Conservation (phyloP, 2,888 invertebrate species). For the Saturnia pavonia region DNA sequence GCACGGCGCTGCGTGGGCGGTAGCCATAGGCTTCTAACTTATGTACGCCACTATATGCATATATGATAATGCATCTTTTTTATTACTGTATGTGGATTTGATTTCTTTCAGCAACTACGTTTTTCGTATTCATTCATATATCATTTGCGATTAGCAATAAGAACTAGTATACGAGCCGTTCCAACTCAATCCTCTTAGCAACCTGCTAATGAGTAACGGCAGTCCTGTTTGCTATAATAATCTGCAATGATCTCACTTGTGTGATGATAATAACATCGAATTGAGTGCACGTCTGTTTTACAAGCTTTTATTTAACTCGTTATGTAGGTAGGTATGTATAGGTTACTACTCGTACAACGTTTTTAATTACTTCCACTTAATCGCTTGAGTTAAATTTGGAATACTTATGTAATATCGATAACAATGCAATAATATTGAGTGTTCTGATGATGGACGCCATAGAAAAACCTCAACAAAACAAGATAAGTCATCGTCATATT, state of each 20-base stretch:
- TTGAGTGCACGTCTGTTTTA: too few species aligned
- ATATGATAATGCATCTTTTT: conserved; percentile 9
- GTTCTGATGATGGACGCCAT: too few species aligned
- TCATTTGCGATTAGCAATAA: neutral
- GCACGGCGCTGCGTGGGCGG: neutral
- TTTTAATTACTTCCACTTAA: too few species aligned
- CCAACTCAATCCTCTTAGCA: neutral
- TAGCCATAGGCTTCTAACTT: neutral
- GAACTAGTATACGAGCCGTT: neutral
- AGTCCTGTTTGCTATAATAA: neutral
- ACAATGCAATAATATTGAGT: too few species aligned
- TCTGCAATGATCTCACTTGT: neutral
- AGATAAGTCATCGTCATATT: too few species aligned
- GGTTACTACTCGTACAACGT: too few species aligned
- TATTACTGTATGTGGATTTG: neutral
- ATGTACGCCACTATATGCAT: neutral
- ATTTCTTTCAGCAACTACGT: neutral
- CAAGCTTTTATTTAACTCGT: too few species aligned
- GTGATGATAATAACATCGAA: too few species aligned
- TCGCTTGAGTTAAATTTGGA: too few species aligned
- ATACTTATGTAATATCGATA: too few species aligned
- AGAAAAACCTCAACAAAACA: too few species aligned
- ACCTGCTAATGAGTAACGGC: neutral
- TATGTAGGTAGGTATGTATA: too few species aligned
- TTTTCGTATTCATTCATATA: neutral